A percentile compares a stretch with the other conserved stretches of the same genome.
These are phyloP conservation scores for Imbricaverruca yamaguchii DNA, from an alignment of 2,888 invertebrate genomes.

Conservation along the genomic window DNA sequence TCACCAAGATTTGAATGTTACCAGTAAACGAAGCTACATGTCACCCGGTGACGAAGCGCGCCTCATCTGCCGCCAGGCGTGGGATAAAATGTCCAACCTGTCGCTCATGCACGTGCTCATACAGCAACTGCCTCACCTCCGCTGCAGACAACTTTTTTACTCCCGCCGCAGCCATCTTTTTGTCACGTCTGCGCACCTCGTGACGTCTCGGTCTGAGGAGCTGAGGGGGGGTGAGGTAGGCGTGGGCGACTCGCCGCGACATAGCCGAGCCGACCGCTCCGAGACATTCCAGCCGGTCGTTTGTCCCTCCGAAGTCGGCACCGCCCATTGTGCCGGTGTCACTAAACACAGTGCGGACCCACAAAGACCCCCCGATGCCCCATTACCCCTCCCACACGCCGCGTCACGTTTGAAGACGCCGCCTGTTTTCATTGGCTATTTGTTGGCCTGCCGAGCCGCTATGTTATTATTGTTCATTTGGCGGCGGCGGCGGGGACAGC, in stretches of 20 bases:
- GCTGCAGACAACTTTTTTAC: not conserved
- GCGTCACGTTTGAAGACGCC: not conserved
- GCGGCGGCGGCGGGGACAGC: not conserved
- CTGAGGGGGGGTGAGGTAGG: not conserved
- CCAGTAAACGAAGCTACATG: not conserved
- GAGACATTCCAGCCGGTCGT: not conserved
- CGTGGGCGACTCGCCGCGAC: not conserved
- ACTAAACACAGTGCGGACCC: not conserved
- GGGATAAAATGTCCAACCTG: too few relatives aligned
- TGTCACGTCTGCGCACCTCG: not conserved
- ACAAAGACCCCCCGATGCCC: not conserved
- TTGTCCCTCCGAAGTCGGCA: not conserved
- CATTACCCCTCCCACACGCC: not conserved
- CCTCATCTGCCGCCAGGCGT: too few relatives aligned
- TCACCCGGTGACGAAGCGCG: not conserved
- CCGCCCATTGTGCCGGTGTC: constrained; percentile 13
- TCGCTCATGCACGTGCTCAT: too few relatives aligned
- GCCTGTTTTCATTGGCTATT: constrained; percentile 20
- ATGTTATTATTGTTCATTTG: constrained; percentile 10
- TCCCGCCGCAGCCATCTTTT: too few relatives aligned
- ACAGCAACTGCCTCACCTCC: not conserved
- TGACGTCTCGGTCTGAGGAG: too few relatives aligned
- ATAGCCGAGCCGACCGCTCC: not conserved
- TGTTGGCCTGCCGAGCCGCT: not conserved
- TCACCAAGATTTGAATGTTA: too few relatives aligned